Percentiles rank a stretch among this genome's conserved stretches.
These are phyloP conservation scores for Xestobium rufovillosum DNA, from an alignment of 2,888 invertebrate genomes.

Conservation along the genomic window DNA sequence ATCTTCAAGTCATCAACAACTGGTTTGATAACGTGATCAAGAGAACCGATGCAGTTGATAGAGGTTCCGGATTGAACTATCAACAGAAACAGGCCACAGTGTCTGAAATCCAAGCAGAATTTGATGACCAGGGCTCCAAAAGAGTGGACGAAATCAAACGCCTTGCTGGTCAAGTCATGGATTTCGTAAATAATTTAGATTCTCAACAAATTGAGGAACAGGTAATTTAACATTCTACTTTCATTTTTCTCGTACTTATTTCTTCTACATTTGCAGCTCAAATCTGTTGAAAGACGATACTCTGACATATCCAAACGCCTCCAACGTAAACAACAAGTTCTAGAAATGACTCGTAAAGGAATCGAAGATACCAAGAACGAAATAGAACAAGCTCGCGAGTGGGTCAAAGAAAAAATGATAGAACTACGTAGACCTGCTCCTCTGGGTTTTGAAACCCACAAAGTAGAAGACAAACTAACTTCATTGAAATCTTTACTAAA, in stretches of 20 bases:
- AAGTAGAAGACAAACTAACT: constrained; percentile 66
- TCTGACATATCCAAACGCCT: constrained; percentile 78
- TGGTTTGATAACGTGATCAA: constrained; percentile 78
- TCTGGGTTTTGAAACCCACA: constrained; percentile 69
- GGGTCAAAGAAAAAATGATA: constrained; percentile 68
- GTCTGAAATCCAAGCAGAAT: constrained; percentile 65
- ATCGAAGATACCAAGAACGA: constrained; percentile 75
- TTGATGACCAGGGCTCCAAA: constrained; percentile 63
- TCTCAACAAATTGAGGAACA: constrained; percentile 88
- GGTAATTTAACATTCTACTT: constrained; percentile 36
- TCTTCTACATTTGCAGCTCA: constrained; percentile 50
- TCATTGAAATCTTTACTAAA: constrained; percentile 66
- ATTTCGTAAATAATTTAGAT: constrained; percentile 79
- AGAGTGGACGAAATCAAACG: constrained; percentile 64
- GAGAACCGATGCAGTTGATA: constrained; percentile 75
- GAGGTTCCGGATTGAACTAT: constrained; percentile 75
- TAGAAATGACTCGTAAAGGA: constrained; percentile 77
- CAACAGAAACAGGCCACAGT: constrained; percentile 70
- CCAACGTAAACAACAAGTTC: constrained; percentile 73
- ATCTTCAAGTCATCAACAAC: constrained; percentile 66
- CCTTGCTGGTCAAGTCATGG: constrained; percentile 63
- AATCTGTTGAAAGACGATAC: constrained; percentile 75
- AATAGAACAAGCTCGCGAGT: constrained; percentile 69
- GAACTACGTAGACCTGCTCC: constrained; percentile 59
- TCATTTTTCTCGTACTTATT: constrained; percentile 7